Evolutionary conservation across 2,797 vertebrate species (phyloP), one percentile per base, ranked within the genome.

Genomic region (Cuniculus paca): DNA sequence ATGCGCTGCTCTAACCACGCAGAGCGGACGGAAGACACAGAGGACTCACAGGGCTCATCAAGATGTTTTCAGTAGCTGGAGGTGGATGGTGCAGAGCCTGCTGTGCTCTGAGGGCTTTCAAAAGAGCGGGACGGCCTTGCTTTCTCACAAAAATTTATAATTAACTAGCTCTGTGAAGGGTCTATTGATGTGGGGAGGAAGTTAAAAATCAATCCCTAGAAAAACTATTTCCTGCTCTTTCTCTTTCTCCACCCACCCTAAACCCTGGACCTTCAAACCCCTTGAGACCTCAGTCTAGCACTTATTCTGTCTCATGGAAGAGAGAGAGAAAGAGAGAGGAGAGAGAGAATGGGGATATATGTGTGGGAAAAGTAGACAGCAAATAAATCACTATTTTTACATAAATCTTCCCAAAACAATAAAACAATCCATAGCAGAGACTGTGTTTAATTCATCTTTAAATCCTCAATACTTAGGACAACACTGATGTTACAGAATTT

Each of bases 141-240:
- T 98, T 98, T 98, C 98, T 98, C 98, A 98, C 98, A 96, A 96
- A 98, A 98, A 98, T 98, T 98, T 98, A 98, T 98, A 98, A 99
- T 98, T 99, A 99, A 99, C 98, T 90, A 98, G 97, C 98, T 98
- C 97, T 95, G 97, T 97, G 97, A 98, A 98, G 96, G 95, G 97
- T 98, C 96, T 54, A 98, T 96, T 78, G 92, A 92, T 87, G 92
- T 85, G 83, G 77, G 61, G 60, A 80, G 56, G 74, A 89, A 28
- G 95, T 97, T 95, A 97, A 98, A 98, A 98, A 98, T 98, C 98
- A 98, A 98, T 98, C 90, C 77, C 93, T 98, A 96, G 95, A 96
- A 97, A 98, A 98, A 65, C 56, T 90, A 31, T 97, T 98, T 98
- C 98, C 96, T 97, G 87, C 93, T 98, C 96, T 94, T 96, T 89